Percentiles rank a stretch among this genome's conserved stretches.
These are phyloP conservation scores for Rhodeus uyekii DNA, from an alignment of 2,797 vertebrate species.

Conservation along the genomic window DNA sequence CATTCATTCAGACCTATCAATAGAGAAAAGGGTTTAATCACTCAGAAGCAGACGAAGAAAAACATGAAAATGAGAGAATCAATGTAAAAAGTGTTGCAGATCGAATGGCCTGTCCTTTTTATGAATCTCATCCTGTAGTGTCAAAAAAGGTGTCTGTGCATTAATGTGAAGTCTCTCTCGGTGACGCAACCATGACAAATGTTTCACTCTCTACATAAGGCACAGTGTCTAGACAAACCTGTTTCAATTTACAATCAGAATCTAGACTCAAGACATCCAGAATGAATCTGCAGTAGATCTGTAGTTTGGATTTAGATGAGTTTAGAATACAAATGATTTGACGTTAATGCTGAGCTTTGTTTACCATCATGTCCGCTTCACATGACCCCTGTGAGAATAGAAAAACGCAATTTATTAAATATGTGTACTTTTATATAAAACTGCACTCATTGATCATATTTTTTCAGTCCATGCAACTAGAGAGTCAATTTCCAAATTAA, in stretches of 20 bases:
- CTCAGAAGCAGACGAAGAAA: not conserved
- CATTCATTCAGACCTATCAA: conserved; percentile 16
- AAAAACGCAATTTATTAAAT: not conserved
- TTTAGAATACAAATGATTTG: not conserved
- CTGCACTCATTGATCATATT: not conserved
- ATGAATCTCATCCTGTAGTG: conserved; percentile 8
- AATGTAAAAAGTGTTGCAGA: not conserved
- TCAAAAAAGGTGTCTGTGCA: not conserved
- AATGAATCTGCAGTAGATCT: not conserved
- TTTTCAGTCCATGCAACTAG: not conserved
- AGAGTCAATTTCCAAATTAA: not conserved
- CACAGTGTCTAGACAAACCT: not conserved
- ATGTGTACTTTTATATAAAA: not conserved
- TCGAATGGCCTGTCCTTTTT: conserved; percentile 17
- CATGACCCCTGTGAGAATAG: not conserved
- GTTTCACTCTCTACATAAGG: conserved; percentile 9
- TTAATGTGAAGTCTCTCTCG: not conserved
- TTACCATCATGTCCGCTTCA: not conserved
- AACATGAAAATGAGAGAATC: not conserved
- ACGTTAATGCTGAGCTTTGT: not conserved
- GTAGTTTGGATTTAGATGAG: too few species aligned
- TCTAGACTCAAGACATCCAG: not conserved
- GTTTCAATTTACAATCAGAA: not conserved
- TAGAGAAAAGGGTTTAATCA: conserved; percentile 10
- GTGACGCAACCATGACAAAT: conserved; percentile 28